Base-by-base conservation (phyloP, 2,888 invertebrate genomes). In the Odontocolon sp. region DNA sequence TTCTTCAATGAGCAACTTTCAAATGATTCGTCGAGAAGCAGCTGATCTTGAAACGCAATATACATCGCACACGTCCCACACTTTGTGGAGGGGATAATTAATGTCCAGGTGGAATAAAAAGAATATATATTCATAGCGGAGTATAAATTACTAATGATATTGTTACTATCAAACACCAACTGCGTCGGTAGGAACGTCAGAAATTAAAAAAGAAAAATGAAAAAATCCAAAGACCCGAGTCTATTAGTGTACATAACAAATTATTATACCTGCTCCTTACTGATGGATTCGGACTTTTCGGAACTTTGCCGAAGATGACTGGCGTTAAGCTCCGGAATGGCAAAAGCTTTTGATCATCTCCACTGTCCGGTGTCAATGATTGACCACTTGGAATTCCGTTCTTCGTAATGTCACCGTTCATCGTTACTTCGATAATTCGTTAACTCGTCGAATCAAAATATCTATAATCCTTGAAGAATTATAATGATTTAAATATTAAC, bases 221-320 rank as follows among this genome's bases (percentile, higher is more conserved):
- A n/a, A n/a, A n/a, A n/a, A n/a, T n/a, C n/a, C n/a, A n/a, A n/a
- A n/a, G n/a, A n/a, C n/a, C n/a, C n/a, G n/a, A 21, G 9, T 47
- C 11, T 16, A 21, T 56, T 23, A 5, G 23, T 38, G 3, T 1
- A 56, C 2, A 56, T n/a, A n/a, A n/a, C n/a, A n/a, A n/a, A n/a
- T n/a, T 0, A 31, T 52, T 47, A 42, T 87, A 87, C 87, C 87
- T 87, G 86, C 83, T 87, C 74, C 85, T 82, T 18, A 86, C 75
- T 3, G 87, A 87, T 8, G 83, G 42, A 74, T 82, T 86, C 2
- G 83, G 80, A 45, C 82, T 86, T 73, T 82, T 86, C 2, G 86
- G 57, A 11, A 80, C 45, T 59, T 82, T 81, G 26, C 26, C 28
- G 2, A 87, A 77, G 70, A 87, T 81, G 40, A 87, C 79, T 9